Evolutionary conservation across 2,113 vertebrate genomes (phyloP).

Genomic region (Anhinga rufa): DNA sequence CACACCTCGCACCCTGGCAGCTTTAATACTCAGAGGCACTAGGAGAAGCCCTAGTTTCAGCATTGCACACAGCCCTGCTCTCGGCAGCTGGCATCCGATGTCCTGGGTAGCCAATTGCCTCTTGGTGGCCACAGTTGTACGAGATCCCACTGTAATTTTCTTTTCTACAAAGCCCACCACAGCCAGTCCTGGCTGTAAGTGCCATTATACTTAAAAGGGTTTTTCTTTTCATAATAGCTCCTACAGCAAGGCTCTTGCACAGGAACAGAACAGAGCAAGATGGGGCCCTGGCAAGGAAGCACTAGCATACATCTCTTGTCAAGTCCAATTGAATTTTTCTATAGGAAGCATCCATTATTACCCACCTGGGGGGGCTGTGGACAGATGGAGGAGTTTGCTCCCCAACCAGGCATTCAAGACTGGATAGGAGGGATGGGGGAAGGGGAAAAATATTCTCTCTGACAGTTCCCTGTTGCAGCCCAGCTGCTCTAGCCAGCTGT

Average conservation of each 20-base stretch:
- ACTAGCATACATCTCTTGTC: constrained; percentile 8
- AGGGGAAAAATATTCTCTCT: not conserved
- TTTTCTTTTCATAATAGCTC: not conserved
- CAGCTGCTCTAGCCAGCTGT: not conserved
- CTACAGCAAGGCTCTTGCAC: not conserved
- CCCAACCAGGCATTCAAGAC: not conserved
- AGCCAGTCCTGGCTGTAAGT: not conserved
- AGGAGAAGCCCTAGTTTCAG: not conserved
- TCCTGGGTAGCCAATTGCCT: not conserved
- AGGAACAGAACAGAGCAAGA: not conserved
- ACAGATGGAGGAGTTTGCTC: constrained; percentile 27
- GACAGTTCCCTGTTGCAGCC: not conserved
- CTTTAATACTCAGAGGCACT: not conserved
- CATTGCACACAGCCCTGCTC: not conserved
- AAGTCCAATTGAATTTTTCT: constrained; percentile 37
- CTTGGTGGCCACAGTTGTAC: not conserved
- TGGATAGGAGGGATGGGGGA: not conserved
- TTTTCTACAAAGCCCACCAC: not conserved
- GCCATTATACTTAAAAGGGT: not conserved
- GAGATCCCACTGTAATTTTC: not conserved
- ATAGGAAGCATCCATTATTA: constrained; percentile 11
- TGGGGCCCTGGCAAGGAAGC: not conserved
- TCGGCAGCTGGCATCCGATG: not conserved
- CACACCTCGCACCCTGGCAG: not conserved
- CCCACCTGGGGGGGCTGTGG: not conserved